Evolutionary conservation across 2,797 vertebrate genomes (phyloP), one percentile per base, ranked within the genome.

Genomic region (Pogonophryne albipinna): DNA sequence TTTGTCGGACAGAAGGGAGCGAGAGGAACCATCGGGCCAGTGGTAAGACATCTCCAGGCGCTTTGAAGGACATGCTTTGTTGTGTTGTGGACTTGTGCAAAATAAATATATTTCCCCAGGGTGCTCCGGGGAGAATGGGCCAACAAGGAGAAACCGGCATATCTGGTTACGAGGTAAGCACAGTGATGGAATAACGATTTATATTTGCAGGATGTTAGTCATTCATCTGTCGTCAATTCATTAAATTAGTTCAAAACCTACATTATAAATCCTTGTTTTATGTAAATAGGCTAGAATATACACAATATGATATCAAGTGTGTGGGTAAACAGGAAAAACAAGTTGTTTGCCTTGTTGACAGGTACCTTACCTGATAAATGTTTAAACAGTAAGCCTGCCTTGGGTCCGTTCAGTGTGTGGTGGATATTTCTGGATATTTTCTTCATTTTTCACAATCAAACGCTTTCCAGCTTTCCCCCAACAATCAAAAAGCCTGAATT

Each of bases 1-100:
- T 97, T 94, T 82, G 93, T 94, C 57, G 98, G 98, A 75, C 97
- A 95, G 41, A 99, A 99, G 86, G 98, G 97, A 88, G 95, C 96
- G 38, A 95, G 98, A 94, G 98, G 98, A 92, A 98, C 96, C 74
- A 94, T 95, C 14, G 98, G 98, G 86, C 93, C 95, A 49, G 91
- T 91, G 96, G 98, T 99, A 93, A 94, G 71, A 53, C 83, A 31
- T 69, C 51, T 4, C 27, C 19, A 50, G 20, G 50, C 0, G 20
- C 11, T 44, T 31, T 57, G 2, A 74, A 38, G 38, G 57, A 66
- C 47, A 66, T 64, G 10, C 76, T 67, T 53, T 6, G 20, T 23
- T 62, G 51, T 71, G 34, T 81, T 38, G 23, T 61, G 27, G 55
- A 46, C 75, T 34, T 71, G 47, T n/a, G 27, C 49, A 53, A 73